Evolutionary conservation across 2,797 vertebrate genomes (phyloP).

Genomic region (Balearica regulorum): DNA sequence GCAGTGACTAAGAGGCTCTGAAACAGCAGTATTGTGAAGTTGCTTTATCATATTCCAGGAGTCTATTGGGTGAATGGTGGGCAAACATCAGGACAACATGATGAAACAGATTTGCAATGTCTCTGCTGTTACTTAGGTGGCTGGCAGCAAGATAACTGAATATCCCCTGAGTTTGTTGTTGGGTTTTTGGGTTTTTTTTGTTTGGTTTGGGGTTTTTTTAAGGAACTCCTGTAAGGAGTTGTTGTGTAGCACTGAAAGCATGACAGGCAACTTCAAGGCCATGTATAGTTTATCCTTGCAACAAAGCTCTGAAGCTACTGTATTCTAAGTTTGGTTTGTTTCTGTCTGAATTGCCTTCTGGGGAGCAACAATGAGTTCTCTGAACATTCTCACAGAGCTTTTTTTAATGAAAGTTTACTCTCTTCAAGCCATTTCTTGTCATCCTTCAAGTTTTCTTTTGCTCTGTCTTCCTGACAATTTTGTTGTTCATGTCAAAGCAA

Average conservation of each 20-base stretch:
- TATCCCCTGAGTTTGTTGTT: not conserved
- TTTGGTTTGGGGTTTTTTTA: not conserved
- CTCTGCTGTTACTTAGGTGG: not conserved
- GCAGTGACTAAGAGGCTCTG: not conserved
- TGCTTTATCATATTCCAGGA: not conserved
- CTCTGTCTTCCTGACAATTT: not conserved
- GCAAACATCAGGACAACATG: not conserved
- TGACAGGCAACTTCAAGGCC: not conserved
- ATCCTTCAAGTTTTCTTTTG: not conserved
- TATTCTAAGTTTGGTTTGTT: not conserved
- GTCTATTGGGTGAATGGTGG: not conserved
- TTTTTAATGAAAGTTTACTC: not conserved
- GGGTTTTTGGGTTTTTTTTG: not conserved
- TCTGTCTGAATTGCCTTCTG: not conserved
- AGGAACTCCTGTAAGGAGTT: not conserved
- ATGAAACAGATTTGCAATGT: not conserved
- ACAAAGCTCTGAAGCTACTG: not conserved
- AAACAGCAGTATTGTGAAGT: not conserved
- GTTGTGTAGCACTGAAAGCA: not conserved
- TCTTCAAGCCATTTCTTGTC: not conserved
- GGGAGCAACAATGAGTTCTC: not conserved
- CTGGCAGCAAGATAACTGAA: not conserved
- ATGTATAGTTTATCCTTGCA: not conserved
- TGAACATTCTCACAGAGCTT: not conserved
- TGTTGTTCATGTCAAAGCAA: not conserved